Evolutionary conservation across 2,888 invertebrate species (phyloP).

Genomic region (Zaprionus obscuricornis): DNA sequence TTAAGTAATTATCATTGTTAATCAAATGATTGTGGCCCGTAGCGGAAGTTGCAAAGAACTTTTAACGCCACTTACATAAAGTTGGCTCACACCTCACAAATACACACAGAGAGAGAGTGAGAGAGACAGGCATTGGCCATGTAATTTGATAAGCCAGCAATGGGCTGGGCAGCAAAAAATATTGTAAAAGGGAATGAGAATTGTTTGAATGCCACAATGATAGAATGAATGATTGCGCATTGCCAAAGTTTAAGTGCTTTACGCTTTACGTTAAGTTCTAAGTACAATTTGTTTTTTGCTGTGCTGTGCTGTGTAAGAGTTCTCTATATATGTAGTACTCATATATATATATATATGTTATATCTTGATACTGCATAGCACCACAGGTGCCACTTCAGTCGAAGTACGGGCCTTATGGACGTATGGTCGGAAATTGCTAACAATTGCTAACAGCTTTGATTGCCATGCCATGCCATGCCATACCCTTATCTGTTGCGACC

Average conservation of each 20-base stretch:
- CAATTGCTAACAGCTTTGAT: conserved; percentile 39
- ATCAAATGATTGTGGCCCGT: conserved; percentile 56
- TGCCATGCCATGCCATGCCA: conserved; percentile 12
- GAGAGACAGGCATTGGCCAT: no score
- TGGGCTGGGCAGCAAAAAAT: not conserved
- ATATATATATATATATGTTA: no score
- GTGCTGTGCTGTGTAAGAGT: no score
- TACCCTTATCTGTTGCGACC: conserved; percentile 14
- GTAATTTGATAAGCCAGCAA: conserved; percentile 68
- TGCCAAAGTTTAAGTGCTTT: not conserved
- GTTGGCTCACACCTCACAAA: conserved; percentile 15
- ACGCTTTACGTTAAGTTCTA: no score
- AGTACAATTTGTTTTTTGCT: no score
- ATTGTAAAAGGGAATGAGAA: conserved; percentile 6
- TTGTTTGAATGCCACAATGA: not conserved
- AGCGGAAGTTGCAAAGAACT: conserved; percentile 60
- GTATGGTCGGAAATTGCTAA: conserved; percentile 30
- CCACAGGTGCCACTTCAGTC: no score
- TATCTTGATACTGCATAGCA: no score
- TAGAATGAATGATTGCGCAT: not conserved
- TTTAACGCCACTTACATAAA: conserved; percentile 44
- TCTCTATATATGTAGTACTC: no score
- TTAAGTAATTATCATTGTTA: conserved; percentile 52
- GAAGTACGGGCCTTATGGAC: no score
- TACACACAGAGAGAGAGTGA: no score